Conservation (phyloP, 2,797 vertebrate genomes). For the Cephalopachus bancanus region DNA sequence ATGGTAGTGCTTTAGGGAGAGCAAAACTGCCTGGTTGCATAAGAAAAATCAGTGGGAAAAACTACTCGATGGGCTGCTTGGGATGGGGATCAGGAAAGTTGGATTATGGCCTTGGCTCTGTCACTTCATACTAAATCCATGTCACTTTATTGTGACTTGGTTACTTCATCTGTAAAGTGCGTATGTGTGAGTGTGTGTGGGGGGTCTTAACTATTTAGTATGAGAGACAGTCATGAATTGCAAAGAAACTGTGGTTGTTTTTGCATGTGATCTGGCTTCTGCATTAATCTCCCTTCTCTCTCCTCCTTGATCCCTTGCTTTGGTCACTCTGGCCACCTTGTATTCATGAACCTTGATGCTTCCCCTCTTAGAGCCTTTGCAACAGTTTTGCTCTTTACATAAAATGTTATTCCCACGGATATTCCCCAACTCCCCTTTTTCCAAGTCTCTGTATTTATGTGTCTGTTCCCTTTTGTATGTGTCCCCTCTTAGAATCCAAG, state of each 20-base stretch:
- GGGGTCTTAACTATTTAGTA: background rate
- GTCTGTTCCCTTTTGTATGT: background rate
- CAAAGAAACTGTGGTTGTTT: background rate
- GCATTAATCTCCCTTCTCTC: background rate
- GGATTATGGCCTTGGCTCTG: background rate
- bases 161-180: background rate
- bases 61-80: background rate
- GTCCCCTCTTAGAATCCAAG: background rate
- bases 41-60: background rate
- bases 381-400: background rate
- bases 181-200: too few species aligned
- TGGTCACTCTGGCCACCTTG: background rate
- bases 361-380: background rate
- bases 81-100: background rate
- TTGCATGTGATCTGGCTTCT: background rate
- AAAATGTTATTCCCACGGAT: background rate
- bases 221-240: background rate
- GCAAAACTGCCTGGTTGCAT: background rate
- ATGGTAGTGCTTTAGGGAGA: background rate
- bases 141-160: background rate
- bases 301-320: background rate
- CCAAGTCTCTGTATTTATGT: background rate
- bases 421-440: background rate
- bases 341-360: background rate
- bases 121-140: background rate